Evolutionary conservation across 2,113 vertebrate species (phyloP), one percentile per base, ranked within the genome.

Genomic region (Zosterops japonicus): DNA sequence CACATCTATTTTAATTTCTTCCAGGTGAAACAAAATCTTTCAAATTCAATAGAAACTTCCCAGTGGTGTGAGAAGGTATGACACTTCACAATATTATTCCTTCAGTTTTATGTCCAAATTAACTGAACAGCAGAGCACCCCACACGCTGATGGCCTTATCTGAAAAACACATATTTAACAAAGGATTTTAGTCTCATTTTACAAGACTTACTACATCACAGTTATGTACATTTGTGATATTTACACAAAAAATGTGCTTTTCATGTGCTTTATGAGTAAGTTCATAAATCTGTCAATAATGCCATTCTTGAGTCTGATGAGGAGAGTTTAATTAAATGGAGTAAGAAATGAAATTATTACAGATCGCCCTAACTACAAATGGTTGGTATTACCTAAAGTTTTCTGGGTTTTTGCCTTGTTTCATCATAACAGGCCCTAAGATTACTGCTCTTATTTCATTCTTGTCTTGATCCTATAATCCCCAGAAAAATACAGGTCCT

Each of bases 131-230:
- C 36, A 33, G 60, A 44, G 27, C 27, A 57, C 13, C 44, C 18
- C 19, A 14, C 12, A 24, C 0, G 0, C 20, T 27, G 29, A 27
- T 35, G 36, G 11, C 19, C 6, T 50, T 46, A 39, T 52, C 52
- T 74, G 36, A 36, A 81, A 81, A 57, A 5, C 36, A 44, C 12
- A 8, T 27, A 12, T 81, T 81, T 52, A 65, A 67, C 23, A 52
- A 28, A 13, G 28, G 9, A 39, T 74, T 59, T 74, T 20, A 52
- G 6, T 20, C 33, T n/a, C 12, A n/a, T 33, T 52, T 81, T 52
- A 67, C 44, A 44, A 39, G 36, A 33, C 44, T 44, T 27, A 29
- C 44, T 24, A 17, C 33, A 36, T 36, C 13, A 36, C 17, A 76
- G 19, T 24, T 29, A 52, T 17, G 15, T 14, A 28, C 39, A 67